Evolutionary conservation across 2,888 invertebrate genomes (phyloP).

Genomic region (Campopleginae sp.): DNA sequence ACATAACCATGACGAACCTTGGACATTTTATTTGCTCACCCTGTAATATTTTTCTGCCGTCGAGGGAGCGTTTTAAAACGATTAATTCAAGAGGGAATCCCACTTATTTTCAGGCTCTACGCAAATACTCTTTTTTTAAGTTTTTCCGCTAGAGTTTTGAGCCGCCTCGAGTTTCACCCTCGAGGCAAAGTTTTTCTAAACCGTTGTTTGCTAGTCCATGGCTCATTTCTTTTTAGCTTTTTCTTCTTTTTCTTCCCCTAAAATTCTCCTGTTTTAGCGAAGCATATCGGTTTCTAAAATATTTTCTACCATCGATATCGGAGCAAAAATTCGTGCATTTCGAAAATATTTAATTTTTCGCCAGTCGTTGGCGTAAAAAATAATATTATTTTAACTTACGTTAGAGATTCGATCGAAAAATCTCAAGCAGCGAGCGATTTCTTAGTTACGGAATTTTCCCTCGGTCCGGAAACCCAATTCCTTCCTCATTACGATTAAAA

Average conservation of each 20-base stretch:
- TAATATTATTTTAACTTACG: neutral
- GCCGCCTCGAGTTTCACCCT: neutral
- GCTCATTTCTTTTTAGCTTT: neutral
- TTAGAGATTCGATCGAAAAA: neutral
- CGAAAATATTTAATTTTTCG: neutral
- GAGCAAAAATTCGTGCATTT: neutral
- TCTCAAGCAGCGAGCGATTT: neutral
- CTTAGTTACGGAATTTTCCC: neutral
- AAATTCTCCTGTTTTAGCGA: neutral
- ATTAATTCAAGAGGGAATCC: constrained; percentile 1
- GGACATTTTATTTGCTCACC: constrained; percentile 32
- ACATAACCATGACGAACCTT: constrained; percentile 26
- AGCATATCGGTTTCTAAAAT: neutral
- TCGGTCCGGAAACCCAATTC: neutral
- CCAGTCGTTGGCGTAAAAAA: neutral
- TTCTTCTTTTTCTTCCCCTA: neutral
- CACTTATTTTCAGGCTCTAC: neutral
- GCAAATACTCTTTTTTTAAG: neutral
- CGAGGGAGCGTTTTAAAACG: constrained; percentile 27
- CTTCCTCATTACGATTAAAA: neutral
- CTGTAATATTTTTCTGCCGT: constrained; percentile 11
- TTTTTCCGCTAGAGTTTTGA: constrained; percentile 14
- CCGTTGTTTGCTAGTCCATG: neutral
- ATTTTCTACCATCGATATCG: neutral
- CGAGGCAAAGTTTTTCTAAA: constrained; percentile 8